Percentiles rank a stretch among this genome's conserved stretches.
phyloP scores from a whole-genome alignment of 1,140 invertebrate genomes.

The Scylla paramamosain region DNA sequence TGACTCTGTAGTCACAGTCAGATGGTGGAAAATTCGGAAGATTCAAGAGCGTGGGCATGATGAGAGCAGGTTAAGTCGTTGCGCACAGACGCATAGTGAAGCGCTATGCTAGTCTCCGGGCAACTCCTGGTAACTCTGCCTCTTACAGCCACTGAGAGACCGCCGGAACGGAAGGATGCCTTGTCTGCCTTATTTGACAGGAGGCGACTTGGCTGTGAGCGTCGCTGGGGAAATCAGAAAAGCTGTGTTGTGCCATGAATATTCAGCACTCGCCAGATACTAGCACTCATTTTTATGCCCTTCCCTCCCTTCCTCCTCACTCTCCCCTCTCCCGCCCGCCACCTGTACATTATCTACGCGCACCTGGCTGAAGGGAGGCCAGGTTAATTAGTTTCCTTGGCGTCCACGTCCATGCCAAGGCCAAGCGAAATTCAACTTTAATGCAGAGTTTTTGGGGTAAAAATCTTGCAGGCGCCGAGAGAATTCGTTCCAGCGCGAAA shows the following conservation, averaged over 20 bases:
- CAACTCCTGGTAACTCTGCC: too few relatives aligned
- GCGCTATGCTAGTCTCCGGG: too few relatives aligned
- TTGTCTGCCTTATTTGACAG: not conserved
- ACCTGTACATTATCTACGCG: not conserved
- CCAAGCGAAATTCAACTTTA: not conserved
- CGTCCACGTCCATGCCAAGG: not conserved
- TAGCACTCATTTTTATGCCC: not conserved
- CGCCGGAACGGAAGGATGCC: not conserved
- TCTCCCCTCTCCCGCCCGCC: not conserved
- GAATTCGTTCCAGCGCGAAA: not conserved
- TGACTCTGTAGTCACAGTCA: too few relatives aligned
- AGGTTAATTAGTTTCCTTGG: conserved; percentile 5
- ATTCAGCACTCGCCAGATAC: not conserved
- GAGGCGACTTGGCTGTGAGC: not conserved
- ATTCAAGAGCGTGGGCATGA: too few relatives aligned
- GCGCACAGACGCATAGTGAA: too few relatives aligned
- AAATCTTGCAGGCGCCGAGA: not conserved
- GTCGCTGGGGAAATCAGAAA: not conserved
- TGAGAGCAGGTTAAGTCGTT: too few relatives aligned
- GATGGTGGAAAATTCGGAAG: too few relatives aligned
- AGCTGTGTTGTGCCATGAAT: not conserved
- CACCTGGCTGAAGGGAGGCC: not conserved
- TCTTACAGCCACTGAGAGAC: not conserved
- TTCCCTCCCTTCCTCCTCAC: not conserved
- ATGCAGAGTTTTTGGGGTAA: not conserved